Evolutionary conservation across 2,888 invertebrate genomes (phyloP).

Genomic region (Abscondita cerata): DNA sequence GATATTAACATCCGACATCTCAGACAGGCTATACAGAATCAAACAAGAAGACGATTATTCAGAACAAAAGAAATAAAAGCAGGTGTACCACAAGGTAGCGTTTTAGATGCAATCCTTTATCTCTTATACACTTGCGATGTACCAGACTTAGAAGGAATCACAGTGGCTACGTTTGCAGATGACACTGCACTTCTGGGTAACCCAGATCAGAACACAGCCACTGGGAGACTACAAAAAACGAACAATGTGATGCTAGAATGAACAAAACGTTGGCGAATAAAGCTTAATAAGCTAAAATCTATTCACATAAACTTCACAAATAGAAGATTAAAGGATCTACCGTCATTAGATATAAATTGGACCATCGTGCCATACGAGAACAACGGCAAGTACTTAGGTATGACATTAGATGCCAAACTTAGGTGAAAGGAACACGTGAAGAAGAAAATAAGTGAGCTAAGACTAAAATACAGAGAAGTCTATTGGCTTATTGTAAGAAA

Average conservation of each 20-base stretch:
- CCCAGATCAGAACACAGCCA: too few species aligned
- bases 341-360: not conserved
- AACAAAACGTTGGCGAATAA: not conserved
- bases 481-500: too few species aligned
- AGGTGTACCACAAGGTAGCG: too few species aligned
- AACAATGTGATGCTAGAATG: too few species aligned
- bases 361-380: not conserved
- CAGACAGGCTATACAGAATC: not conserved
- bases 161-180: not conserved
- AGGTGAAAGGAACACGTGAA: too few species aligned
- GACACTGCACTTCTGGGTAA: not conserved
- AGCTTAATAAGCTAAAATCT: not conserved
- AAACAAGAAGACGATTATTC: not conserved
- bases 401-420: not conserved
- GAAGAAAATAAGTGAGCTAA: not conserved
- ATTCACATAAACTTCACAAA: not conserved
- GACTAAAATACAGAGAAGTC: not conserved
- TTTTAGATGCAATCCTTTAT: not conserved
- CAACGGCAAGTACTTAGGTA: not conserved
- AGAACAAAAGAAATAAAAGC: too few species aligned
- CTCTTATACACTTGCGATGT: not conserved
- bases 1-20: not conserved
- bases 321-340: not conserved
- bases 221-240: not conserved
- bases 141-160: not conserved